Evolutionary conservation across 2,888 invertebrate species (phyloP).

Genomic region (Acronicta aceris): DNA sequence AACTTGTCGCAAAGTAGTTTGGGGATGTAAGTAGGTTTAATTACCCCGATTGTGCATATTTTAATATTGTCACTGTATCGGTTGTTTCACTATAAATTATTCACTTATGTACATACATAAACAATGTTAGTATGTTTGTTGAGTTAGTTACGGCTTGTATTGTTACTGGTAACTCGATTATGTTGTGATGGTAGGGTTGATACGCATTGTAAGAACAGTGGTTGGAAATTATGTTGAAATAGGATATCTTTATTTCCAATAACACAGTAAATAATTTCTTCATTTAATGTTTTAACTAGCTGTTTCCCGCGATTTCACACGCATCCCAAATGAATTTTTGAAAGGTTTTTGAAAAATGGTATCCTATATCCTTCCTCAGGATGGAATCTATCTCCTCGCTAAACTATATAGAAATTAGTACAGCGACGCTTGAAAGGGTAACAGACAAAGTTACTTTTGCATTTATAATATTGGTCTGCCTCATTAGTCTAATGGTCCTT

Average conservation of each 20-base stretch:
- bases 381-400: too few species aligned
- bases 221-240: neutral
- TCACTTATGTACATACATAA: neutral
- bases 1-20: constrained; percentile 13
- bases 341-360: too few species aligned
- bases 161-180: neutral
- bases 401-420: too few species aligned
- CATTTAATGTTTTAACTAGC: too few species aligned
- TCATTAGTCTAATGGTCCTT: too few species aligned
- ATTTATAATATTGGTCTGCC: too few species aligned
- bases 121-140: constrained; percentile 8
- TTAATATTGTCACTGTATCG: constrained; percentile 4
- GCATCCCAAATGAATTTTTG: neutral
- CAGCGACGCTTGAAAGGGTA: too few species aligned
- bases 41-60: constrained; percentile 33
- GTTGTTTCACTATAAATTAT: constrained; percentile 10
- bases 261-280: too few species aligned
- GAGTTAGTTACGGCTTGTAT: neutral
- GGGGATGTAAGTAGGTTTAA: constrained; percentile 26
- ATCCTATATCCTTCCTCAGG: neutral
- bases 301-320: too few species aligned
- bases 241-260: too few species aligned
- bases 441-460: too few species aligned
- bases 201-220: neutral
- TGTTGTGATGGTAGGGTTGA: neutral